Evolutionary conservation across 2,797 vertebrate species (phyloP).

Genomic region (Semaprochilodus insignis): DNA sequence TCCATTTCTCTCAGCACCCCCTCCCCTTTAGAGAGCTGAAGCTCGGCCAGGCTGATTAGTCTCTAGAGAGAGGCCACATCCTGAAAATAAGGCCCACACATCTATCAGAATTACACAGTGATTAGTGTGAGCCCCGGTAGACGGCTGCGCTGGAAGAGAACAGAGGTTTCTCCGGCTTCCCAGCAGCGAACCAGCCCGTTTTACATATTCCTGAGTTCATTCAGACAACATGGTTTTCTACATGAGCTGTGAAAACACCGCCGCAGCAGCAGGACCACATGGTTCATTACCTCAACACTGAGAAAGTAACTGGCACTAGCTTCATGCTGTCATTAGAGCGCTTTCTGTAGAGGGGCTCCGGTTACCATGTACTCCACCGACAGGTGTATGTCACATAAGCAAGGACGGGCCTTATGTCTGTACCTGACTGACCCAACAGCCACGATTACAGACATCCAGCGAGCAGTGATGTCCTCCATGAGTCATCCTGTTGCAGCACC

Average conservation of each 20-base stretch:
- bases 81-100: not conserved
- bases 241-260: not conserved
- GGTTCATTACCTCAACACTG: not conserved
- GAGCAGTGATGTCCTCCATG: no score
- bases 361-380: no score
- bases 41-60: constrained; percentile 34
- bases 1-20: not conserved
- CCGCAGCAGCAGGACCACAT: no score
- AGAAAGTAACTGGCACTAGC: not conserved
- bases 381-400: no score
- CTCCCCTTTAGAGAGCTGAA: constrained; percentile 26
- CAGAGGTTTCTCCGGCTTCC: not conserved
- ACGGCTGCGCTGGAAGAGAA: not conserved
- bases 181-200: not conserved
- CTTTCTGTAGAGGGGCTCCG: not conserved
- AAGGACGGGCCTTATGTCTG: no score
- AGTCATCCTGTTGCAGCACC: no score
- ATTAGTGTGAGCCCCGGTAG: not conserved
- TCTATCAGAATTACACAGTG: not conserved
- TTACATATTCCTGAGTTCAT: not conserved
- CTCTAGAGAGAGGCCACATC: not conserved
- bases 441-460: no score
- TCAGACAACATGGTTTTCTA: not conserved
- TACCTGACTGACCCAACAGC: no score
- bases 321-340: not conserved